A percentile compares a stretch with the other conserved stretches of the same genome.
Conservation (phyloP, 2,888 invertebrate species). For the Polydesmus complanatus region DNA sequence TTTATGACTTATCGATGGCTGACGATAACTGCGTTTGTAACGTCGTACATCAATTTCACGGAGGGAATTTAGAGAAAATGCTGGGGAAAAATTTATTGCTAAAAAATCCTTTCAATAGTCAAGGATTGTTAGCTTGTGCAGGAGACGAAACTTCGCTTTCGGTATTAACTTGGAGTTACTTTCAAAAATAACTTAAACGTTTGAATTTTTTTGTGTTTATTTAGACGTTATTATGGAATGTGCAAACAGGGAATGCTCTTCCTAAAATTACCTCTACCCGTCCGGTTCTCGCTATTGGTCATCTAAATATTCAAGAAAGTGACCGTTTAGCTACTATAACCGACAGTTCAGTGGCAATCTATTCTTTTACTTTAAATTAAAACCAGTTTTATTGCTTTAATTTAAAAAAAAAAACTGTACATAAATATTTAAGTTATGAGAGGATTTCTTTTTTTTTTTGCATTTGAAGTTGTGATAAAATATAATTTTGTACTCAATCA, state of each 20-base stretch:
- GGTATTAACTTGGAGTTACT: no score
- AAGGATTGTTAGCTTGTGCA: constrained; percentile 4
- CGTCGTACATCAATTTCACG: not conserved
- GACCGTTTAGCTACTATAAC: constrained; percentile 1
- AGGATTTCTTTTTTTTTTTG: no score
- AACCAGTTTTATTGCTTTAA: no score
- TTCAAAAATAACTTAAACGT: not conserved
- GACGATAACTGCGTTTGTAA: not conserved
- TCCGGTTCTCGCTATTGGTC: constrained; percentile 3
- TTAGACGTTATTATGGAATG: constrained; percentile 11
- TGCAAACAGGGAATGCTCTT: not conserved
- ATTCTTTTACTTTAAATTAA: no score
- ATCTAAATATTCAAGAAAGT: not conserved
- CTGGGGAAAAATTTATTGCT: not conserved
- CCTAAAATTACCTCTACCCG: not conserved
- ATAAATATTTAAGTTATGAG: no score
- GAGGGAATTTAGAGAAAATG: constrained; percentile 1
- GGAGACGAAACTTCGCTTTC: constrained; percentile 4
- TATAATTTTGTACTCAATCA: no score
- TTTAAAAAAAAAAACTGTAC: no score
- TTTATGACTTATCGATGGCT: not conserved
- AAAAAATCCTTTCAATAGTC: not conserved
- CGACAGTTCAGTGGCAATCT: constrained; percentile 2
- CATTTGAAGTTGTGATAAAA: no score
- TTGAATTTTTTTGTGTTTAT: not conserved